Evolutionary conservation across 2,113 vertebrate species (phyloP).

Genomic region (Cephalophus harveyi): DNA sequence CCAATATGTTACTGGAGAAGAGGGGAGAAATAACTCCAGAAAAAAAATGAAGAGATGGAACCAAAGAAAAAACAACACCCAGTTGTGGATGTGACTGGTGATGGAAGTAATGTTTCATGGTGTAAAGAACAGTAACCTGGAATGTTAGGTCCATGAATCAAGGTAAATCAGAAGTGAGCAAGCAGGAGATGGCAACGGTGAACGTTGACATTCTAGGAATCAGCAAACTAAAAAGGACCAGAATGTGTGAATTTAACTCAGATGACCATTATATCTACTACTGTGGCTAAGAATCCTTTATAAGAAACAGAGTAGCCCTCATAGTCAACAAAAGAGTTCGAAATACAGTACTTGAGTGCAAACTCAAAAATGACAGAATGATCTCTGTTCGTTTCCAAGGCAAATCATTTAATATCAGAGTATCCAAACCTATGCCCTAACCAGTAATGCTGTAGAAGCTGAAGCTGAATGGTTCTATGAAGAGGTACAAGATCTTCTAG

Average conservation of each 20-base stretch:
- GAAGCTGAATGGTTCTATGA: not conserved
- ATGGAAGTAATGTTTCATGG: not conserved
- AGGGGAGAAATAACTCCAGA: not conserved
- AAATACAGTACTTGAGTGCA: not conserved
- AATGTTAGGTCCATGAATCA: not conserved
- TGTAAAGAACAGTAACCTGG: not conserved
- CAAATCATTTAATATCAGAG: not conserved
- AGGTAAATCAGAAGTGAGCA: not conserved
- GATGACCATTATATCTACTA: not conserved
- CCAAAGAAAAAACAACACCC: not conserved
- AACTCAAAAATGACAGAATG: not conserved
- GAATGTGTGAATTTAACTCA: not conserved
- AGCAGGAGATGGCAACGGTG: not conserved
- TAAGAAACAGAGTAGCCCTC: not conserved
- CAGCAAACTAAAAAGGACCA: not conserved
- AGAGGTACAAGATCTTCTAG: not conserved
- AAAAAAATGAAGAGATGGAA: not conserved
- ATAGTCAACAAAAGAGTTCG: fast-evolving
- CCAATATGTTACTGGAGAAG: not conserved
- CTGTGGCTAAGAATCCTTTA: not conserved
- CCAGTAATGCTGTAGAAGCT: not conserved
- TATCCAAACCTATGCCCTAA: not conserved
- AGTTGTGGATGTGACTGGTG: not conserved
- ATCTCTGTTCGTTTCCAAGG: not conserved
- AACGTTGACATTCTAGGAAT: not conserved